phyloP scores from a whole-genome alignment of 2,797 vertebrate species.

The Acanthurus tractus region DNA sequence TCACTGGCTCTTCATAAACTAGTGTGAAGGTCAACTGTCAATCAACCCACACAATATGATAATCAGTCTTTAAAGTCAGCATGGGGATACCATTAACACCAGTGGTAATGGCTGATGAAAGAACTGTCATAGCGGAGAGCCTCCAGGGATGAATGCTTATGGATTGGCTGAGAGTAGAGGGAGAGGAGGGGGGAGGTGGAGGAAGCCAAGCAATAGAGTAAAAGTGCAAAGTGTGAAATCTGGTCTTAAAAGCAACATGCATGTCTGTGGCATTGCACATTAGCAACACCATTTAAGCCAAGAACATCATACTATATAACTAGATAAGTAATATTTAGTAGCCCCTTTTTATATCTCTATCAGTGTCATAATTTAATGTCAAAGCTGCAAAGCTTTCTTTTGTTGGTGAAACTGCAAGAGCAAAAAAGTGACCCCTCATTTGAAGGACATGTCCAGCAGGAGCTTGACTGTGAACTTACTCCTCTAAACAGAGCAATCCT shows the following conservation, averaged over 20 bases:
- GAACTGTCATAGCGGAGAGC: constrained; percentile 65
- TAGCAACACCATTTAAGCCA: constrained; percentile 12
- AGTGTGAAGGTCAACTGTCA: constrained; percentile 87
- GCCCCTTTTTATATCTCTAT: background rate
- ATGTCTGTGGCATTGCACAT: constrained; percentile 9
- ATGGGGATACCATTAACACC: constrained; percentile 75
- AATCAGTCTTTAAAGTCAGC: constrained; percentile 80
- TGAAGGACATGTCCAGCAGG: constrained; percentile 31
- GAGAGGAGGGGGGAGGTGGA: constrained; percentile 20
- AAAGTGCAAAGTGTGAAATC: constrained; percentile 38
- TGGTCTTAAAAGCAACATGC: constrained; percentile 34
- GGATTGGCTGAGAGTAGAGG: constrained; percentile 37
- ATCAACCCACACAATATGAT: constrained; percentile 82
- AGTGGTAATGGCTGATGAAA: constrained; percentile 77
- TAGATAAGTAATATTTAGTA: constrained; percentile 1
- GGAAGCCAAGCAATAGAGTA: constrained; percentile 17
- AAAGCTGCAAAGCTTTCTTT: constrained; percentile 12
- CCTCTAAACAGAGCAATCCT: constrained; percentile 52
- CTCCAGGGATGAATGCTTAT: constrained; percentile 60
- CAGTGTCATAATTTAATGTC: constrained; percentile 8
- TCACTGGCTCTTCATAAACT: constrained; percentile 77
- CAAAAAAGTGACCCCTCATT: constrained; percentile 30
- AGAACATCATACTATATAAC: constrained; percentile 13
- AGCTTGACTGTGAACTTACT: constrained; percentile 33
- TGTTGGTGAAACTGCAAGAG: constrained; percentile 9